A percentile compares a stretch with the other conserved stretches of the same genome.
phyloP scores from a whole-genome alignment of 2,113 vertebrate genomes.

The Amblyornis subalaris region DNA sequence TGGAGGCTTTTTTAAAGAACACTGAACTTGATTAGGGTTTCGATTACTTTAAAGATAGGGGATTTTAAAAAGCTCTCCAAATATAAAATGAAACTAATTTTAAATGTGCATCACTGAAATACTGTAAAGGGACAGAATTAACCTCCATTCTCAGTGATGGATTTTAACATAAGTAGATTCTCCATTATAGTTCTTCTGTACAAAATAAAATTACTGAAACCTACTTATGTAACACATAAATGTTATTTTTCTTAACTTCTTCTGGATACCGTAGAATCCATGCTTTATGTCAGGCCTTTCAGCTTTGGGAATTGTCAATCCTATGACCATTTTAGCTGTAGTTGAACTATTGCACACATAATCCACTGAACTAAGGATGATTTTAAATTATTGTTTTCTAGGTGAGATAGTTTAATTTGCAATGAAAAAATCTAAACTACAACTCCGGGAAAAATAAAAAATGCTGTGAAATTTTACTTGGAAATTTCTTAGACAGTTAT shows the following conservation, averaged over 20 bases:
- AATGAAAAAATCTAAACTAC: neutral
- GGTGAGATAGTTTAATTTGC: neutral
- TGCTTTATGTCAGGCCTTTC: neutral
- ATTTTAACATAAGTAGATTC: neutral
- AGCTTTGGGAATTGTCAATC: neutral
- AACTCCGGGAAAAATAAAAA: neutral
- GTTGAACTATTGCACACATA: neutral
- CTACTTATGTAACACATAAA: neutral
- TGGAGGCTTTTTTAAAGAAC: fast-evolving
- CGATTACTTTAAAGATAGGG: neutral
- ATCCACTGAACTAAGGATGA: neutral
- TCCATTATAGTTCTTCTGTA: neutral
- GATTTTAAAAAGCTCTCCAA: neutral
- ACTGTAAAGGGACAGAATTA: neutral
- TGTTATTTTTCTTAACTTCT: neutral
- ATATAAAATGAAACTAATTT: neutral
- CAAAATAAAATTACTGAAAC: neutral
- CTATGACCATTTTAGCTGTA: neutral
- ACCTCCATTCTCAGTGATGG: neutral
- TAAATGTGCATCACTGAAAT: neutral
- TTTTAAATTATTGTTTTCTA: neutral
- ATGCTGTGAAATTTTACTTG: neutral
- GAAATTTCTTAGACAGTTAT: neutral
- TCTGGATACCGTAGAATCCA: neutral
- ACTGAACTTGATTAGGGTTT: neutral